phyloP scores from a whole-genome alignment of 1,140 invertebrate genomes.

The Drosophila kikkawai region DNA sequence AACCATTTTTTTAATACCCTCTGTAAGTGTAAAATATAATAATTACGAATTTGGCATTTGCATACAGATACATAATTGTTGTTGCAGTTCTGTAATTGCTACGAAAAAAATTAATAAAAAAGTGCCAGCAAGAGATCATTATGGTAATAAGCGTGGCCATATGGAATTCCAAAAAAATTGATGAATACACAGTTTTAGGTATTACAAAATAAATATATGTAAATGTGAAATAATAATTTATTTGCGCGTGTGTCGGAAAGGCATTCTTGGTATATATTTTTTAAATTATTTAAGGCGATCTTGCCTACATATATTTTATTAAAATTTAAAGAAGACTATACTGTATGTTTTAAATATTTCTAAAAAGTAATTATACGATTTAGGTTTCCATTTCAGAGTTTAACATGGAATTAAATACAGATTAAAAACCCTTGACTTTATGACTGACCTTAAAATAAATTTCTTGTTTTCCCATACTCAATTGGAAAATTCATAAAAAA shows the following conservation, averaged over 20 bases:
- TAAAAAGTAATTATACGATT: no score
- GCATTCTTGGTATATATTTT: background rate
- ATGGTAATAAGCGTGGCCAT: constrained; percentile 9
- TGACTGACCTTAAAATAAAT: background rate
- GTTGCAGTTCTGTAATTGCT: background rate
- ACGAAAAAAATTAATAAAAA: background rate
- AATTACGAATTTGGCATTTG: background rate
- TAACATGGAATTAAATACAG: background rate
- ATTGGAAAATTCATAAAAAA: background rate
- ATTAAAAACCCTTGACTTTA: background rate
- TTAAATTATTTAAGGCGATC: background rate
- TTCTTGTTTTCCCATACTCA: background rate
- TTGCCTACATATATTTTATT: background rate
- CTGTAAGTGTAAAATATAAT: no score
- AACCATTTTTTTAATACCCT: no score
- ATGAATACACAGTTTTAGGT: constrained; percentile 9
- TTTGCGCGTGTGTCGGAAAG: background rate
- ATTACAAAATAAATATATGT: constrained; percentile 10
- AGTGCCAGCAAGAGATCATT: background rate
- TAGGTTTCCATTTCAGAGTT: background rate
- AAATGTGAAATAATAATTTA: constrained; percentile 3
- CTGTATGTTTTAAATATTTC: no score
- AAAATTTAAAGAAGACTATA: no score
- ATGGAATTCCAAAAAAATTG: constrained; percentile 7
- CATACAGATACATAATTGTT: constrained; percentile 6